Percentiles rank a stretch among this genome's conserved stretches.
Evolutionary conservation across 1,140 invertebrate genomes (phyloP).

Genomic region (Cydia pomonella): DNA sequence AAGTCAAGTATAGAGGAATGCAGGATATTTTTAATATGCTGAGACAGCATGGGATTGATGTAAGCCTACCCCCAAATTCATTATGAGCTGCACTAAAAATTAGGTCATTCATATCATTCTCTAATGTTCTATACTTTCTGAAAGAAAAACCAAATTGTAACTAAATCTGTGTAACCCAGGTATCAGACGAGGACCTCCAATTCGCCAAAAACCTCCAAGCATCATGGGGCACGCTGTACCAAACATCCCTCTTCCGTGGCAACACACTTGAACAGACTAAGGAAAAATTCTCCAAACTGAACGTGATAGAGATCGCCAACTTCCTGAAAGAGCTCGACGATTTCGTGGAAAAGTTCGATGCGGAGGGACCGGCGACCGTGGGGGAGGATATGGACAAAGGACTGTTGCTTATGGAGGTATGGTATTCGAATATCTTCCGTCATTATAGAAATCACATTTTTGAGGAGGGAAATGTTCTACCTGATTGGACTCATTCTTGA

Average conservation of each 20-base stretch:
- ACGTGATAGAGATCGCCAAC: constrained; percentile 85
- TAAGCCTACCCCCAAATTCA: no score
- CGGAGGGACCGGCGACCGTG: constrained; percentile 88
- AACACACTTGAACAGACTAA: constrained; percentile 87
- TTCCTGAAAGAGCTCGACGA: constrained; percentile 84
- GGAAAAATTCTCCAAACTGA: constrained; percentile 90
- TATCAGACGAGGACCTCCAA: constrained; percentile 78
- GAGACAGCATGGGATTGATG: constrained; percentile 81
- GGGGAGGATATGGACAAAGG: constrained; percentile 89
- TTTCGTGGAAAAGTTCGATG: constrained; percentile 88
- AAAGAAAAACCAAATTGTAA: no score
- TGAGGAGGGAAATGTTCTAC: no score
- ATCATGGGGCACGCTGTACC: constrained; percentile 86
- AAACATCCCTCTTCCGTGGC: constrained; percentile 84
- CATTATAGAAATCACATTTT: not conserved
- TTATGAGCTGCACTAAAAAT: no score
- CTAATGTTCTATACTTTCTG: no score
- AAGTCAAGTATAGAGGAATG: constrained; percentile 86
- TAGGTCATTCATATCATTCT: no score
- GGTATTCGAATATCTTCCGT: not conserved
- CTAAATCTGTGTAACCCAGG: constrained; percentile 42
- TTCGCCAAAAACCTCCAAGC: constrained; percentile 83
- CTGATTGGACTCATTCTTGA: no score
- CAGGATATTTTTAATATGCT: constrained; percentile 84
- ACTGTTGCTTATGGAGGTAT: constrained; percentile 84